Percentiles rank a stretch among this genome's conserved stretches.
Conservation (phyloP, 1,140 invertebrate genomes). For the Bombus cullumanus region DNA sequence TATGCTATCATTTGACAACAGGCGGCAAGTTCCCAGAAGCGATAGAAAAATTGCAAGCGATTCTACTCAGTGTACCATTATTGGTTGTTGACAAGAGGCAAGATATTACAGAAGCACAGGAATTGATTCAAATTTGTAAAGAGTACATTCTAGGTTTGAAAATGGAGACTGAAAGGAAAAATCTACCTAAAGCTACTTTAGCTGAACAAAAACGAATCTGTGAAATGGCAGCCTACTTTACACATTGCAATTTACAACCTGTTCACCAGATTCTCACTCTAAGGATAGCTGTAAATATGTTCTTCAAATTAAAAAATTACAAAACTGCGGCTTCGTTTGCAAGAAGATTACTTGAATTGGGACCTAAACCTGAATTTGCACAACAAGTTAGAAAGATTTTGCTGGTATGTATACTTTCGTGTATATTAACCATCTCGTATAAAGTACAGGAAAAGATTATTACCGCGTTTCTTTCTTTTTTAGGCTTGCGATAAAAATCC, state of each 20-base stretch:
- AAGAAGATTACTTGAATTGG: conserved; percentile 95
- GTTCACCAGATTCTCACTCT: conserved; percentile 98
- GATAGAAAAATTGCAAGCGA: conserved; percentile 92
- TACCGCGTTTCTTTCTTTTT: conserved; percentile 61
- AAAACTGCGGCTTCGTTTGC: conserved; percentile 98
- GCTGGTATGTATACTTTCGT: conserved; percentile 77
- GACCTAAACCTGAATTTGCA: conserved; percentile 96
- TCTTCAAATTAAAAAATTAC: conserved; percentile 99
- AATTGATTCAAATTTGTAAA: conserved; percentile 95
- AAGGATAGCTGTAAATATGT: conserved; percentile 97
- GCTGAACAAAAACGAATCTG: conserved; percentile 96
- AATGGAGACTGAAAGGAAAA: conserved; percentile 97
- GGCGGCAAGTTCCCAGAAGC: conserved; percentile 98
- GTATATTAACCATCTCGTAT: conserved; percentile 1
- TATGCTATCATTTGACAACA: conserved; percentile 97
- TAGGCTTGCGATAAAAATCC: conserved; percentile 96
- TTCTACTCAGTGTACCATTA: conserved; percentile 94
- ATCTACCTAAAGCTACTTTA: conserved; percentile 93
- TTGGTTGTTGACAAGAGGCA: conserved; percentile 96
- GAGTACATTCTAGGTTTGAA: conserved; percentile 97
- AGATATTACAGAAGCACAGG: conserved; percentile 95
- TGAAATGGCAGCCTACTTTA: conserved; percentile 99
- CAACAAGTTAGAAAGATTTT: conserved; percentile 97
- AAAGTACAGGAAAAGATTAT: neutral
- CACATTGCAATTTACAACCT: conserved; percentile 97